Evolutionary conservation across 1,140 invertebrate genomes (phyloP).

Genomic region (Tetraneura akinire): DNA sequence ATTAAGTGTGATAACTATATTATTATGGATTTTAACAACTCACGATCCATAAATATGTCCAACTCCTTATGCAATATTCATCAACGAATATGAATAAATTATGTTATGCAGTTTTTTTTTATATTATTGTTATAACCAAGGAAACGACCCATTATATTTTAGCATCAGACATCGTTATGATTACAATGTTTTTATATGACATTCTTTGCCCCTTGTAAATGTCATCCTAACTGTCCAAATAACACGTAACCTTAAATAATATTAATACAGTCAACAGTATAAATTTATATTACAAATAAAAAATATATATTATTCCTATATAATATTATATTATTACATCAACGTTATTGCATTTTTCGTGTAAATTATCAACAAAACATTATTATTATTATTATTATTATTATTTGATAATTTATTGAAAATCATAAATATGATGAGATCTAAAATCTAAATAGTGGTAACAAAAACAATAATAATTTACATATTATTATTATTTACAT

Average conservation of each 20-base stretch:
- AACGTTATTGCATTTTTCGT: too few species aligned
- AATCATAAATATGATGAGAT: too few species aligned
- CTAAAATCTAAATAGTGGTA: too few species aligned
- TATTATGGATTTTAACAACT: neutral
- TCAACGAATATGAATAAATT: constrained; percentile 8
- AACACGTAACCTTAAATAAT: constrained; percentile 33
- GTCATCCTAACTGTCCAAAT: constrained; percentile 30
- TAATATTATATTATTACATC: too few species aligned
- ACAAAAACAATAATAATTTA: too few species aligned
- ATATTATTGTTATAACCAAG: neutral
- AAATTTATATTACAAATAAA: too few species aligned
- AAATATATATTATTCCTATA: too few species aligned
- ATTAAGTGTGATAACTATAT: constrained; percentile 5
- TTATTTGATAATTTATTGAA: too few species aligned
- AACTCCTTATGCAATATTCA: constrained; percentile 13
- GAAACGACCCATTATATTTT: constrained; percentile 25
- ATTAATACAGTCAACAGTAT: neutral
- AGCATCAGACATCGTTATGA: constrained; percentile 14
- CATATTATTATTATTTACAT: too few species aligned
- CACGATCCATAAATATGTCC: constrained; percentile 19
- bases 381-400: too few species aligned
- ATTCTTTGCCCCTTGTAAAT: constrained; percentile 28
- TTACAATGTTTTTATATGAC: constrained; percentile 16
- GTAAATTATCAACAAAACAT: too few species aligned
- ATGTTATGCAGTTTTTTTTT: neutral